A percentile compares a stretch with the other conserved stretches of the same genome.
phyloP scores from a whole-genome alignment of 2,888 invertebrate genomes.

The Ophioninae sp. region DNA sequence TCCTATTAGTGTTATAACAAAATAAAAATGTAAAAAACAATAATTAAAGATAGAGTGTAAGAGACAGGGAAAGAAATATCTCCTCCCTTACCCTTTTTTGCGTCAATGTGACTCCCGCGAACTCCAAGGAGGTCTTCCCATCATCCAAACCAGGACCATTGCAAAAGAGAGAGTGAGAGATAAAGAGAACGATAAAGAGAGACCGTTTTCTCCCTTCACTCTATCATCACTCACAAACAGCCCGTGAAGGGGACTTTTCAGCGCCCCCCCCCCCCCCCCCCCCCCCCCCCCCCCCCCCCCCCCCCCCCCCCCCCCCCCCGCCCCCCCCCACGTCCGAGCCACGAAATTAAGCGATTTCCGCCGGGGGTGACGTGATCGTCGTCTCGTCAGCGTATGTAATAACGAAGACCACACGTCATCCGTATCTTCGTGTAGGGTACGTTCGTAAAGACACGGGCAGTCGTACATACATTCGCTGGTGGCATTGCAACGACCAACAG shows the following conservation, averaged over 20 bases:
- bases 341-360: slow-evolving; percentile 78
- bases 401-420: slow-evolving; percentile 28
- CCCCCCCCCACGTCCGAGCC: too few relatives aligned
- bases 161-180: slow-evolving; percentile 4
- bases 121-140: slow-evolving; percentile 62
- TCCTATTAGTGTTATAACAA: too few relatives aligned
- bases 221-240: slow-evolving; percentile 73
- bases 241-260: slow-evolving; percentile 64
- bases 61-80: slow-evolving; percentile 31
- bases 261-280: slow-evolving; percentile 44
- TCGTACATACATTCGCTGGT: neutral
- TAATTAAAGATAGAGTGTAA: neutral
- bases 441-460: too few relatives aligned
- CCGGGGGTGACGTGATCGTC: slow-evolving; percentile 62
- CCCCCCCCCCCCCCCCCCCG: slow-evolving; percentile 39
- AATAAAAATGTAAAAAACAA: neutral
- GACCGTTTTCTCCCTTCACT: slow-evolving; percentile 55
- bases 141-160: slow-evolving; percentile 47
- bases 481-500: neutral
- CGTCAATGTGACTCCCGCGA: slow-evolving; percentile 55
- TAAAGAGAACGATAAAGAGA: slow-evolving; percentile 4
- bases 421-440: neutral
- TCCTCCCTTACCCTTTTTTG: slow-evolving; percentile 38
- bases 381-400: slow-evolving; percentile 43
- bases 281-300: slow-evolving; percentile 38